Base-by-base conservation (phyloP, 2,888 invertebrate species). In the Seira ritae region DNA sequence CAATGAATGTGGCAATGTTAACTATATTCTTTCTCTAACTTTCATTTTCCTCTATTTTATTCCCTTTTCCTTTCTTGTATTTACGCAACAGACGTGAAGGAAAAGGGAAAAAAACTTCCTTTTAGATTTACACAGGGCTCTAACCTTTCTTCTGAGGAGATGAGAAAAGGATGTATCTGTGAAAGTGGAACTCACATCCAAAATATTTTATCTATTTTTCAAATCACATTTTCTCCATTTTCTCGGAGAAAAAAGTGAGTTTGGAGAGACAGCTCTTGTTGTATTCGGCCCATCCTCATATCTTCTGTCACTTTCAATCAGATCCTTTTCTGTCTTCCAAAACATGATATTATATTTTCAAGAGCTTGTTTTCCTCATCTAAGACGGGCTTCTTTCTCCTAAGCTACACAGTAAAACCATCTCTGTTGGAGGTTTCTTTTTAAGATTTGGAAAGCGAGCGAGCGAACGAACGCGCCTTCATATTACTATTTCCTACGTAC, bases 231-330 rank as follows among this genome's bases (percentile, higher is more conserved):
- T 42, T 19, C 22, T 50, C 22, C 71, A 50, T 20, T 62, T 62
- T 62, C n/a, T n/a, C 62, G 3, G 8, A 20, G 62, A 60, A 60
- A 55, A 65, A 19, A 62, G 70, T 15, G 15, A 70, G 60, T n/a
- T 3, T 0, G 22, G 50, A 71, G 22, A 22, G 62, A 62, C 22
- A 62, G 19, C 62, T 62, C 19, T 62, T 62, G 20, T 62, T 62
- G 62, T 62, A 62, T n/a, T 31, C 24, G 42, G 22, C 17, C 19
- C 50, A 50, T 50, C 37, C 55, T n/a, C 72, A 66, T 72, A 67
- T 67, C 72, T 24, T 62, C 46, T 76, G 81, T 71, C 81, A 82
- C 67, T 68, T 76, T 82, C 76, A 76, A 82, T 76, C 72, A 31
- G 72, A 67, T 76, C 42, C 31, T 31, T 15, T 62, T 67, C 76